These are phyloP conservation scores for Tragelaphus buxtoni DNA, from an alignment of 2,113 vertebrate genomes.

Conservation along the genomic window DNA sequence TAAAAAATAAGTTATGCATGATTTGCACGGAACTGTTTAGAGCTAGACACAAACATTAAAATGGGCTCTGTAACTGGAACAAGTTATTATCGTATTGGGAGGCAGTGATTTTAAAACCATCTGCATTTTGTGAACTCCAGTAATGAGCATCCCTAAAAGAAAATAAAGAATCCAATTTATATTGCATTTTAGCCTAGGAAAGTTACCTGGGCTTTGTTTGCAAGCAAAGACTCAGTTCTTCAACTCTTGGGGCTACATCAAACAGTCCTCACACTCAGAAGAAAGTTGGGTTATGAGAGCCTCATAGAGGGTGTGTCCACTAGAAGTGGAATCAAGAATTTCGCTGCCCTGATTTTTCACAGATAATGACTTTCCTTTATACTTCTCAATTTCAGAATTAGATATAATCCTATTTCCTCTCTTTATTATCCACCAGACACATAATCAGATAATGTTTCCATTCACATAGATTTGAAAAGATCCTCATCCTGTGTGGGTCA, in stretches of 20 bases:
- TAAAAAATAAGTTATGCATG: background rate
- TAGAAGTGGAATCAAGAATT: background rate
- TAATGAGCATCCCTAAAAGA: background rate
- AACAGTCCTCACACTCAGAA: background rate
- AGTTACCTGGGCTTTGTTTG: background rate
- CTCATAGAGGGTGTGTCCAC: background rate
- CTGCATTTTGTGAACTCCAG: background rate
- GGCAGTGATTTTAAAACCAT: background rate
- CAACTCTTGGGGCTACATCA: background rate
- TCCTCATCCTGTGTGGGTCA: conserved; percentile 21
- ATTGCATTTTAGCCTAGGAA: background rate
- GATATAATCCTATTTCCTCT: background rate
- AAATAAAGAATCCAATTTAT: background rate
- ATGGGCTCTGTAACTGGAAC: background rate
- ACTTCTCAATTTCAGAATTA: background rate
- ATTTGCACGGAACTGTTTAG: background rate
- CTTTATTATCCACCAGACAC: background rate
- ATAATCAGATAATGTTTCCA: conserved; percentile 36
- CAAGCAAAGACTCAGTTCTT: background rate
- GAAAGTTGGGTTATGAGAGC: background rate
- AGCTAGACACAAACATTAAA: background rate
- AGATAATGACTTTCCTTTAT: background rate
- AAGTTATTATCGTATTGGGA: background rate
- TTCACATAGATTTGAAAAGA: conserved; percentile 45
- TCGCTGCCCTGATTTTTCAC: background rate